Evolutionary conservation across 2,888 invertebrate genomes (phyloP), one percentile per base, ranked within the genome.

Genomic region (Diplolepis rosae): DNA sequence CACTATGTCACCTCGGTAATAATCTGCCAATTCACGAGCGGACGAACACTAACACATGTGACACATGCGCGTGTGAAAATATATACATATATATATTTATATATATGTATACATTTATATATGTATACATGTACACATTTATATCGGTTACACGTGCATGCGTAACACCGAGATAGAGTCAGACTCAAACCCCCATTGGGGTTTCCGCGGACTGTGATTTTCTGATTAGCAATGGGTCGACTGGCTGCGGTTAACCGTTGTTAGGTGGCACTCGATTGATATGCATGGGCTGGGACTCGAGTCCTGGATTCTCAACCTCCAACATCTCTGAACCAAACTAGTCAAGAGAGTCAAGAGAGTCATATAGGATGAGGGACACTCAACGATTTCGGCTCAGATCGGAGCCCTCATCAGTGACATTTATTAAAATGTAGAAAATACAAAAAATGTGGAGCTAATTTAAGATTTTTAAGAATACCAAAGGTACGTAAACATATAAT

Each of bases 201-300:
- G 80, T 85, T 86, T 85, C 83, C 83, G 82, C 81, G 84, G 83
- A 82, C 83, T 82, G 84, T 87, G 87, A 88, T 88, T 88, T 87
- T 87, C 87, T 88, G 87, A 88, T 88, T 88, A 88, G 85, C 83
- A 80, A 83, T 78, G 84, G 87, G 85, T 87, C 85, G 88, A 87
- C 84, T 86, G 87, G 83, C 79, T 87, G 85, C 87, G 85, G 87
- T 87, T 88, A 88, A 87, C 86, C 85, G 87, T 88, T 86, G 87
- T 87, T 88, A 88, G 85, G 86, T 86, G 83, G 83, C 78, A 80
- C 85, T 79, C 86, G 81, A 88, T 88, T 88, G 86, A 84, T 88
- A 88, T 88, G 88, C 88, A 88, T 88, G 87, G 87, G 85, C 86
- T 88, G 88, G 88, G 87, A 87, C 81, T 84, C 84, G 80, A 83